Base-by-base conservation (phyloP, 2,113 vertebrate genomes). In the Clupea harengus region DNA sequence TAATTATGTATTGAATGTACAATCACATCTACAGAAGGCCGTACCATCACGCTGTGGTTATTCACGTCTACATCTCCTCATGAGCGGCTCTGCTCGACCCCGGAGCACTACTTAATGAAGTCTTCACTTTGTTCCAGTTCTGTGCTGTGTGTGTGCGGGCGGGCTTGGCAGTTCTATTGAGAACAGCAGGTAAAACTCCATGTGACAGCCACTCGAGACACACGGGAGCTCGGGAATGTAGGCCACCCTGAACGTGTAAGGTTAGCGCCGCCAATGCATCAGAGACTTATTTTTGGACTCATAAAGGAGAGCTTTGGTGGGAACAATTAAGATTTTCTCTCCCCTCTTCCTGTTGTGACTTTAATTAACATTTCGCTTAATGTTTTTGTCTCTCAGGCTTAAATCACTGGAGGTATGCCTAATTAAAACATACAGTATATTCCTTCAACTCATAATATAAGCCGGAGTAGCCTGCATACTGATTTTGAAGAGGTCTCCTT, bases 351-450 rank as follows among this genome's bases (percentile, higher is more conserved):
- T 96, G 64, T 95, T 96, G 95, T 96, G 94, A 95, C 95, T 96
- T 97, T 97, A 97, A 97, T 97, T 97, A 97, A 96, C 96, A 96
- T 90, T 96, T 97, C 96, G 96, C 95, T 96, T 96, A 96, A 94
- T 96, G 94, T 94, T 93, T 94, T 95, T 95, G 95, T 97, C 96
- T 95, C 96, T 87, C 88, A 92, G 96, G 92, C 92, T 95, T 94
- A 86, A 90, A 94, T 93, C 95, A 95, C 94, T 92, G 95, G 95
- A 96, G 95, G 93, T 95, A 96, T 94, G 93, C 95, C 95, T 96
- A 96, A 97, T 97, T 96, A 97, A 97, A 97, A 96, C 93, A 92
- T 95, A 72, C n/a, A 72, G 28, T 72, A 94, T 95, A 96, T 95
- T 95, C 94, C 95, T 96, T 90, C 93, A 94, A 90, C 93, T 94